These are phyloP conservation scores for Pelagia noctiluca DNA, from an alignment of 30 jellyfish, hydroid and myxozoan genomes.

Conservation along the genomic window DNA sequence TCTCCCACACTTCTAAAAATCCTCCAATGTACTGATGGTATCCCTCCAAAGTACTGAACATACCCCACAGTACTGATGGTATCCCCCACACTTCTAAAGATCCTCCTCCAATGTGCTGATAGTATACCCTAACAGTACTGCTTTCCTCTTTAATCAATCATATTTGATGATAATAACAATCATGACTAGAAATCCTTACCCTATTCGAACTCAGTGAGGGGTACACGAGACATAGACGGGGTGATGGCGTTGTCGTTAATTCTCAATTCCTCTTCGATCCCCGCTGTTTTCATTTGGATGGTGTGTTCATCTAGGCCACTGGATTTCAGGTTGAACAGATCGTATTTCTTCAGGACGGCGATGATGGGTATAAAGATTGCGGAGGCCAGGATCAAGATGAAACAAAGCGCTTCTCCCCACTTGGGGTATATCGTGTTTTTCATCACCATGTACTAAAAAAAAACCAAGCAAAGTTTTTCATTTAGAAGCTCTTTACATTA, in stretches of 20 bases:
- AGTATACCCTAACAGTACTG: too few relatives aligned
- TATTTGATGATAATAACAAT: too few relatives aligned
- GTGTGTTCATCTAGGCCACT: slow-evolving; percentile 67
- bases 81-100: too few relatives aligned
- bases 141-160: too few relatives aligned
- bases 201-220: slow-evolving; percentile 68
- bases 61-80: too few relatives aligned
- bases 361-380: slow-evolving; percentile 83
- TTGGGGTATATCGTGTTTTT: slow-evolving; percentile 67
- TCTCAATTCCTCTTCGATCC: slow-evolving; percentile 72
- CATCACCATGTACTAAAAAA: slow-evolving; percentile 63
- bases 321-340: slow-evolving; percentile 60
- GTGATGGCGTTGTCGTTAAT: slow-evolving; percentile 50
- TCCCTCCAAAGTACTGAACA: too few relatives aligned
- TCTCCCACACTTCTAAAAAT: too few relatives aligned
- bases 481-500: background rate
- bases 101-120: too few relatives aligned
- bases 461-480: background rate
- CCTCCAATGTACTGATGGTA: too few relatives aligned
- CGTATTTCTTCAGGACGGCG: slow-evolving; percentile 79
- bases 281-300: slow-evolving; percentile 62
- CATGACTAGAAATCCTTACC: too few relatives aligned
- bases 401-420: slow-evolving; percentile 91
- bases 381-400: slow-evolving; percentile 71
- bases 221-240: slow-evolving; percentile 76